Evolutionary conservation across 1,140 invertebrate genomes (phyloP), one percentile per base, ranked within the genome.

Genomic region (Temnothorax curvispinosus): DNA sequence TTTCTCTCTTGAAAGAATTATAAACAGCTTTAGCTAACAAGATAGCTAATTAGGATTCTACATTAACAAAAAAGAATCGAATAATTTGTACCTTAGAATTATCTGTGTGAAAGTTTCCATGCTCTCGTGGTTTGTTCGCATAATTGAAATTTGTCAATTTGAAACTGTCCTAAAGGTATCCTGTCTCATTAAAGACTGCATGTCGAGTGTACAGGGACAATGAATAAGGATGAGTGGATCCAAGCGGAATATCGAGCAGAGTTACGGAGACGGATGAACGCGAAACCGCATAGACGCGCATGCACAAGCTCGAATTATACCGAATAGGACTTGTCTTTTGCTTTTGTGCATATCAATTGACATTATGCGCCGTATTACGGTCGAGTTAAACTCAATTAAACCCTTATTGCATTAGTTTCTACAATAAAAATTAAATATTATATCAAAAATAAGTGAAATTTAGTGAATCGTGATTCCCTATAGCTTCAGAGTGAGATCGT

Each of bases 191-290:
- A 86, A 86, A 52, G 15, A 54, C 15, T 15, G 54, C 44, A 41
- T 32, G 78, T 72, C 47, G 64, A 41, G 35, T 54, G 41, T 38
- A 67, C 65, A 44, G 32, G 65, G 15, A 38, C 67, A 65, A 86
- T 86, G 77, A 86, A 86, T 86, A 71, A 71, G 65, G 65, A 86
- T 78, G 77, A 86, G 85, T 50, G 56, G 77, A 86, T 80, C 7
- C 74, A 44, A 64, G 15, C 32, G 56, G 85, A 86, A 86, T 82
- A 82, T 86, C 77, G 85, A 86, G 54, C 52, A 81, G 76, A 81
- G 85, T 27, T 27, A 58, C n/a, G 9, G 38, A 67, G 41, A 58
- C 38, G 84, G 67, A 58, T 81, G 1, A 58, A 47, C 44, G 27
- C 62, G 41, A 67, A 85, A 65, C 56, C n/a, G 32, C 47, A 64